Percentiles rank a stretch among this genome's conserved stretches.
phyloP scores from a whole-genome alignment of 2,888 invertebrate genomes.

The Miltochrista miniata region DNA sequence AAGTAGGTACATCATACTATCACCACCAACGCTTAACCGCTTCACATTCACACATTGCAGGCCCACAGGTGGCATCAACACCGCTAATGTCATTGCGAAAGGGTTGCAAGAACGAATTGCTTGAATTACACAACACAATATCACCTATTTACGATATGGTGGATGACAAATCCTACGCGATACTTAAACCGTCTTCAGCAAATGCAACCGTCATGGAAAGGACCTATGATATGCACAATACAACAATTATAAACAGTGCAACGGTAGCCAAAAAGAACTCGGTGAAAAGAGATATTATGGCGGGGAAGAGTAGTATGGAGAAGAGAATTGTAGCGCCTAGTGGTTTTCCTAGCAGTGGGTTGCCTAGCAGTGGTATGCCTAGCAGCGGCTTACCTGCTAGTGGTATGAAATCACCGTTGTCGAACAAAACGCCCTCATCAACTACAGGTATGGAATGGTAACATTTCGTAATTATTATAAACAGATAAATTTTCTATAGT shows the following conservation, averaged over 20 bases:
- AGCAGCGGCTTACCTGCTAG: not conserved
- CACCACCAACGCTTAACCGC: not conserved
- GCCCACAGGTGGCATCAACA: constrained; percentile 67
- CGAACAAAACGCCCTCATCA: constrained; percentile 35
- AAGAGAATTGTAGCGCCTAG: constrained; percentile 50
- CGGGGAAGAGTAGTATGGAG: constrained; percentile 53
- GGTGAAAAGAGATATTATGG: constrained; percentile 66
- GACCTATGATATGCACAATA: constrained; percentile 55
- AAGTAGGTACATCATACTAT: not conserved
- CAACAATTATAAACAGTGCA: constrained; percentile 64
- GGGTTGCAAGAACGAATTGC: constrained; percentile 52
- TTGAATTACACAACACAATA: constrained; percentile 67
- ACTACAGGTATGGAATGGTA: constrained; percentile 45
- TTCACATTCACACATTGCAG: constrained; percentile 43
- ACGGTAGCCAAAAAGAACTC: constrained; percentile 60
- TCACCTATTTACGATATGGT: constrained; percentile 74
- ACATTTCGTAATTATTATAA: no score
- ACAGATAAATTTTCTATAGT: no score
- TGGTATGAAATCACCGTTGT: not conserved
- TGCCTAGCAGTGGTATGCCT: constrained; percentile 25
- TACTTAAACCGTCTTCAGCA: constrained; percentile 47
- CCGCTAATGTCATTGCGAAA: constrained; percentile 58
- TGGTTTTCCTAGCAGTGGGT: constrained; percentile 28
- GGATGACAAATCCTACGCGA: constrained; percentile 64
- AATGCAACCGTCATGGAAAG: constrained; percentile 44